Base-by-base conservation (phyloP, 1,140 invertebrate species). In the Heterodera carotae region DNA sequence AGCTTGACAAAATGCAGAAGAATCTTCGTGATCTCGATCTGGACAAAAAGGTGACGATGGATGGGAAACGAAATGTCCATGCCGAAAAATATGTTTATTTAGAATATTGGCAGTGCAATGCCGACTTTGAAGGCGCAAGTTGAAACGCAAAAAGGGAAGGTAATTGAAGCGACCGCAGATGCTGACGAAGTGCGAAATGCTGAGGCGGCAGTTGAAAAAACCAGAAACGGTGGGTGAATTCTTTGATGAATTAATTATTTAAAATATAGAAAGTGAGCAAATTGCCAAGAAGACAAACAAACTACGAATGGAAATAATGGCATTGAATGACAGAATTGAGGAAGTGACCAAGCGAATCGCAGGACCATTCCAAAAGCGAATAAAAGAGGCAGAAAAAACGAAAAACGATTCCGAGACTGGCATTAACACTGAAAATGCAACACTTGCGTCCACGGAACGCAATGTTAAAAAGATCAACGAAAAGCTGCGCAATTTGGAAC, bases 361-460 rank as follows among this genome's bases (percentile, higher is more conserved):
- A 0, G 92, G 92, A 80, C 90, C 91, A 2, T 89, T 93, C 10
- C 92, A 94, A 83, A 92, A 92, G 53, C 91, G 90, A 71, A 91
- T 95, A 0, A 91, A 92, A 8, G 91, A 91, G 12, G 82, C 92
- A 0, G 89, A 87, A 0, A 92, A 91, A 78, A 91, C 91, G 67
- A 92, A 94, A 2, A 91, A 93, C 29, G 93, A 93, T 84, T 89
- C 92, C 0, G 91, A 76, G 62, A 89, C 89, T 0, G 91, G 93
- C 85, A 92, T 94, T 5, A 92, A 92, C 0, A 92, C 92, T 79
- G 86, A 93, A 2, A 92, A 91, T 72, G 93, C 95, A 3, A 93
- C 91, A 4, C 91, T 94, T n/a, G 94, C 93, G 85, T 93, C 93
- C 15, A 91, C 93, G 0, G 90, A 93, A 84, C 67, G 87, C 71